Evolutionary conservation across 1,140 invertebrate genomes (phyloP).

Genomic region (Aplysia californica): DNA sequence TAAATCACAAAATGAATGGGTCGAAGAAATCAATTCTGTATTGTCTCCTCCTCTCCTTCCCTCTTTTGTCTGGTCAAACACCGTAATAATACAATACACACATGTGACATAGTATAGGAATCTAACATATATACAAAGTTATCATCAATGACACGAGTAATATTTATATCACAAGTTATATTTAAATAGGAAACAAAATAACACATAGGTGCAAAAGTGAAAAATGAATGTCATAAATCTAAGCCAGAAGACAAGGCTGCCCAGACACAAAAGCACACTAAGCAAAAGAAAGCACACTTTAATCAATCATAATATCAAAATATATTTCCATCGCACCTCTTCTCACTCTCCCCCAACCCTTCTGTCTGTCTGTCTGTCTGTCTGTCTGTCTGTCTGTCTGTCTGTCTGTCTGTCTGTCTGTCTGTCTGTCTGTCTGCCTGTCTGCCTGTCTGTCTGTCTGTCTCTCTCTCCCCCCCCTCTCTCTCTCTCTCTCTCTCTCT

Average conservation of each 20-base stretch:
- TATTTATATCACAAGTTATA: too few species aligned
- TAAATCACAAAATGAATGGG: background rate
- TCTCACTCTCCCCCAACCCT: background rate
- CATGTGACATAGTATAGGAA: too few species aligned
- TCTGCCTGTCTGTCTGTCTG: background rate
- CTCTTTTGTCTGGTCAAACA: background rate
- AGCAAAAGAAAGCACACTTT: too few species aligned
- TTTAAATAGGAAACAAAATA: too few species aligned
- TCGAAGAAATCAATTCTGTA: background rate
- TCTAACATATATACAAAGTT: too few species aligned
- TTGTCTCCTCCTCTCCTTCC: background rate
- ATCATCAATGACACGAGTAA: too few species aligned
- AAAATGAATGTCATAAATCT: too few species aligned
- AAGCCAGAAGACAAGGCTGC: too few species aligned
- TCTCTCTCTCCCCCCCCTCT: background rate
- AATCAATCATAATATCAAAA: too few species aligned
- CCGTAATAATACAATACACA: too few species aligned
- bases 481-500: background rate
- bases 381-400: background rate
- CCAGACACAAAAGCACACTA: too few species aligned
- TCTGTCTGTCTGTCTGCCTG: conserved; percentile 1
- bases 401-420: conserved; percentile 1
- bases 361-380: conserved; percentile 1
- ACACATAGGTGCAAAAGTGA: too few species aligned
- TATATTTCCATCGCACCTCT: background rate